These are phyloP conservation scores for Oncorhynchus masou DNA, from an alignment of 2,113 vertebrate genomes.

Conservation along the genomic window DNA sequence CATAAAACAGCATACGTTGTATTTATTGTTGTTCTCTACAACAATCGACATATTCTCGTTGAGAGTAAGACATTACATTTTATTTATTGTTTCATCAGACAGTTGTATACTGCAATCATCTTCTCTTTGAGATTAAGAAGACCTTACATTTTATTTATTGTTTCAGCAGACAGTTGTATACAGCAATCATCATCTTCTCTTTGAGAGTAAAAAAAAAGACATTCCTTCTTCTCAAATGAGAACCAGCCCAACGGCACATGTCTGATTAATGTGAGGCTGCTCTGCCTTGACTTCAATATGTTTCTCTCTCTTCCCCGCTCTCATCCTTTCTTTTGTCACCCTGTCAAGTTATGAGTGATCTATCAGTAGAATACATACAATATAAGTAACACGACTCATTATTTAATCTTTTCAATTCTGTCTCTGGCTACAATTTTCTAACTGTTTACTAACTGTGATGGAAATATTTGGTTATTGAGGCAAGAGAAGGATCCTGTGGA, in stretches of 20 bases:
- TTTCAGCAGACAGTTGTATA: background rate
- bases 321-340: constrained; percentile 23
- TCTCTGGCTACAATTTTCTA: constrained; percentile 9
- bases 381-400: constrained; percentile 30
- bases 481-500: constrained; percentile 57
- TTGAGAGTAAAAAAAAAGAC: background rate
- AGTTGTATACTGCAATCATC: background rate
- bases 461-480: constrained; percentile 9
- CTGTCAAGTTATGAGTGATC: constrained; percentile 24
- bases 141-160: background rate
- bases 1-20: background rate
- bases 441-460: background rate
- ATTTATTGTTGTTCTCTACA: background rate
- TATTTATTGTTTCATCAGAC: background rate
- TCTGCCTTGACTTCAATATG: constrained; percentile 35
- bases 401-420: constrained; percentile 45
- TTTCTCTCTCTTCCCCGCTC: background rate
- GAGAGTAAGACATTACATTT: too few relatives aligned
- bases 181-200: background rate
- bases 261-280: constrained; percentile 49
- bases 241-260: constrained; percentile 39
- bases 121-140: background rate
- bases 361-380: constrained; percentile 12
- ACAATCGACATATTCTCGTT: background rate
- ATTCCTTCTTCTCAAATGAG: constrained; percentile 16